Evolutionary conservation across 2,888 invertebrate species (phyloP).

Genomic region (Liposcelis brunnea): DNA sequence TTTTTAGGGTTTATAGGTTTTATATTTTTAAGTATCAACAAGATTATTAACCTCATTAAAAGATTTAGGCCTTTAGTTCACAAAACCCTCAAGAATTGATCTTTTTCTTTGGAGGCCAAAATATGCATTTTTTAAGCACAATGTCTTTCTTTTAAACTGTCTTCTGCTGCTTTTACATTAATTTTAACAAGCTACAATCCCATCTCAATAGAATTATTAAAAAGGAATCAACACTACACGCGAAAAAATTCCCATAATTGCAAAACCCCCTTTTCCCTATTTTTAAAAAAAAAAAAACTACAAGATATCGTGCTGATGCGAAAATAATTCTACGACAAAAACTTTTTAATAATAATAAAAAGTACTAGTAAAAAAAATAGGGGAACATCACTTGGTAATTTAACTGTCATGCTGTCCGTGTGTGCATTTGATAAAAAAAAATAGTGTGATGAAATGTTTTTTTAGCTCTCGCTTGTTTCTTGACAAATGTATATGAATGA

Average conservation of each 20-base stretch:
- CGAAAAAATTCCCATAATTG: background rate
- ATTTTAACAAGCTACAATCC: too few species aligned
- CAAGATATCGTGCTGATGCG: background rate
- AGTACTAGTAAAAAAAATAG: conserved; percentile 10
- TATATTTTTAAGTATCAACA: too few species aligned
- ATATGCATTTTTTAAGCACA: too few species aligned
- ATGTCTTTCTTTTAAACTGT: too few species aligned
- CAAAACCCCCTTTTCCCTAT: conserved; percentile 9
- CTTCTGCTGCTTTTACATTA: too few species aligned
- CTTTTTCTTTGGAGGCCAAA: too few species aligned
- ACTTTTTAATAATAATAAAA: conserved; percentile 4
- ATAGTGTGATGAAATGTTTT: background rate
- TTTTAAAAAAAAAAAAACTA: conserved; percentile 17
- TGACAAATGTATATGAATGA: conserved; percentile 3
- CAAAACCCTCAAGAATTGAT: too few species aligned
- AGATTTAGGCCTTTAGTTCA: too few species aligned
- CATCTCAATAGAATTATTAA: background rate
- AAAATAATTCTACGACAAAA: background rate
- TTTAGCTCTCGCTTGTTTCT: conserved; percentile 1
- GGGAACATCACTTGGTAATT: conserved; percentile 9
- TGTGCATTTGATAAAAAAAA: background rate
- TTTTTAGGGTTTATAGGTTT: too few species aligned
- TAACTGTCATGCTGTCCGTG: conserved; percentile 10
- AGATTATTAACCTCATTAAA: too few species aligned
- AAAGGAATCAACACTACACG: background rate